phyloP scores from a whole-genome alignment of 2,797 vertebrate species.

The Nyctibius grandis region DNA sequence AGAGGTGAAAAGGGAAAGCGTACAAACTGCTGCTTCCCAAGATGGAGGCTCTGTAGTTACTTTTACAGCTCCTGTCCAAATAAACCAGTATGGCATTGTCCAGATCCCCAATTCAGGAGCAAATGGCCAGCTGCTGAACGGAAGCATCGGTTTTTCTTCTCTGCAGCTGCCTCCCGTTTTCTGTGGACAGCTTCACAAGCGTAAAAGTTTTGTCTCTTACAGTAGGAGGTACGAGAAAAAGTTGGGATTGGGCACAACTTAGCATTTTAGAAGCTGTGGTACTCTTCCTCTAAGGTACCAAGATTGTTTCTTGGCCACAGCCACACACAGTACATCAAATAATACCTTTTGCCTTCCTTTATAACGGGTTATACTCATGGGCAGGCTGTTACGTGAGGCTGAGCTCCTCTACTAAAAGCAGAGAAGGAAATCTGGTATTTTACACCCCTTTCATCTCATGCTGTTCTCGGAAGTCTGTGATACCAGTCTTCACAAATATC shows the following conservation, averaged over 20 bases:
- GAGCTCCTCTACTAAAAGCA: conserved; percentile 12
- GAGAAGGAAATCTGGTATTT: conserved; percentile 16
- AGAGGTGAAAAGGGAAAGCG: conserved; percentile 89
- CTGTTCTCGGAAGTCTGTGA: conserved; percentile 16
- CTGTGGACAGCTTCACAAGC: conserved; percentile 87
- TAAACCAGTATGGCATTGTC: conserved; percentile 94
- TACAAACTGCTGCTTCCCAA: conserved; percentile 84
- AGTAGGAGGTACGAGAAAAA: neutral
- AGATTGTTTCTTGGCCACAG: neutral
- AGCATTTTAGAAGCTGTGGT: neutral
- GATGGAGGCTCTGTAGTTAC: conserved; percentile 90
- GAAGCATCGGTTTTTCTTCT: conserved; percentile 86
- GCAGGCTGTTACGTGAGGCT: neutral
- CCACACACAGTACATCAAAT: neutral
- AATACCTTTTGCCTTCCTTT: neutral
- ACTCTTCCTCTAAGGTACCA: neutral
- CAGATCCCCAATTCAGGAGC: conserved; percentile 87
- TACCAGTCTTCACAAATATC: conserved; percentile 28
- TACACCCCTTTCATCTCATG: neutral
- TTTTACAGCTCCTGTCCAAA: conserved; percentile 89
- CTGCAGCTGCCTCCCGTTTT: conserved; percentile 87
- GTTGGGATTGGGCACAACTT: neutral
- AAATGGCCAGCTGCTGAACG: conserved; percentile 83
- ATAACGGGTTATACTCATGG: neutral
- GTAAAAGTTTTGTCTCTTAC: conserved; percentile 73